These are phyloP conservation scores for Ichneumoninae sp. DNA, from an alignment of 2,888 invertebrate species.

Conservation along the genomic window DNA sequence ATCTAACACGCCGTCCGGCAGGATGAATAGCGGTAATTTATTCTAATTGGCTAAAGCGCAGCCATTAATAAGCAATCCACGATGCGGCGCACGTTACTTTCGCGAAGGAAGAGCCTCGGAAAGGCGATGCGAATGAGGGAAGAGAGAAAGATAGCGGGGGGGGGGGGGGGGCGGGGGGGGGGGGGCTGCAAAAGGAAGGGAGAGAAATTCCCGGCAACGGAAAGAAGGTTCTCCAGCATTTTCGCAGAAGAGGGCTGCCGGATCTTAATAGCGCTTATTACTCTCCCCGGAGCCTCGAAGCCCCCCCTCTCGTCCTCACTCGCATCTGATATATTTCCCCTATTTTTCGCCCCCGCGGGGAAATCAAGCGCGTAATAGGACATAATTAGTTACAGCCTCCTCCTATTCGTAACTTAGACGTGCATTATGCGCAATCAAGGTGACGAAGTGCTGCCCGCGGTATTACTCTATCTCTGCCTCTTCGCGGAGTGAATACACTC, in stretches of 20 bases:
- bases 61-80: conserved; percentile 80
- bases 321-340: conserved; percentile 81
- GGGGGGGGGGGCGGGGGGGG: conserved; percentile 56
- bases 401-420: conserved; percentile 79
- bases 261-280: conserved; percentile 83
- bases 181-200: conserved; percentile 57
- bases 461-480: conserved; percentile 45
- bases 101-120: conserved; percentile 64
- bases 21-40: conserved; percentile 78
- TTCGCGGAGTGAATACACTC: conserved; percentile 57
- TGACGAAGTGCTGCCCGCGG: conserved; percentile 76
- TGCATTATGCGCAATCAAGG: conserved; percentile 83
- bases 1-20: conserved; percentile 62
- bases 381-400: conserved; percentile 82
- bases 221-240: conserved; percentile 61
- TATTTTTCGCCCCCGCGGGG: conserved; percentile 83
- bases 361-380: conserved; percentile 83
- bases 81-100: conserved; percentile 67
- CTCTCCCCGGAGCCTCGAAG: conserved; percentile 77
- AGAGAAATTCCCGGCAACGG: conserved; percentile 37
- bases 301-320: conserved; percentile 53
- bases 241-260: conserved; percentile 66
- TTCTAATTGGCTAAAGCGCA: conserved; percentile 81
- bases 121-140: conserved; percentile 30
- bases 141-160: conserved; percentile 16